Evolutionary conservation across 2,888 invertebrate species (phyloP).

Genomic region (Eupeodes luniger): DNA sequence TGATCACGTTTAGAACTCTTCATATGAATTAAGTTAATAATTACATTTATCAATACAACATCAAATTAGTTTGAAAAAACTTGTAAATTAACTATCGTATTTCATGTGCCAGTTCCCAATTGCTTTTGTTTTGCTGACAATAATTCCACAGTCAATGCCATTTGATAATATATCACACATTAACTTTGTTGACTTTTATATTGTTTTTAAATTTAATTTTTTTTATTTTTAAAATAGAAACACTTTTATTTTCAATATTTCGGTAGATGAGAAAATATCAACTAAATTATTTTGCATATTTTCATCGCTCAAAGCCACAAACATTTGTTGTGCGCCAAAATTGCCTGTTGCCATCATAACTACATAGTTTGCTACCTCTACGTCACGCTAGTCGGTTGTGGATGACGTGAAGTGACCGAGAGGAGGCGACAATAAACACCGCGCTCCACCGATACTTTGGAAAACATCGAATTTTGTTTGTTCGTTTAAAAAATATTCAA

Average conservation of each 20-base stretch:
- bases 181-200: constrained; percentile 14
- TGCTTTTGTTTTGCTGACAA: constrained; percentile 25
- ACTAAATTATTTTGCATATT: constrained; percentile 58
- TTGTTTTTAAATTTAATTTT: constrained; percentile 16
- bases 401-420: background rate
- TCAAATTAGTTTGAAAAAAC: background rate
- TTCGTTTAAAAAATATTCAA: constrained; percentile 5
- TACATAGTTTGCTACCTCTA: constrained; percentile 5
- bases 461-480: constrained; percentile 18
- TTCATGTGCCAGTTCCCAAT: constrained; percentile 22
- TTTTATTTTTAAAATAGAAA: constrained; percentile 25
- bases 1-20: constrained; percentile 67
- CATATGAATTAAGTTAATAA: constrained; percentile 44
- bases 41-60: constrained; percentile 16
- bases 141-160: constrained; percentile 30
- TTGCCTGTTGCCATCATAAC: background rate
- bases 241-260: constrained; percentile 7
- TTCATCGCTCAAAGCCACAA: constrained; percentile 50
- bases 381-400: constrained; percentile 1
- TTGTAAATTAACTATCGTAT: background rate
- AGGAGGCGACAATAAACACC: background rate
- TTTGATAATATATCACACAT: constrained; percentile 49
- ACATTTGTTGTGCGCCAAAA: constrained; percentile 8
- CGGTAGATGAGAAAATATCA: constrained; percentile 39
- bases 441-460: background rate